Evolutionary conservation across 1,140 invertebrate species (phyloP), one percentile per base, ranked within the genome.

Genomic region (Brachionus asplanchnoidis): DNA sequence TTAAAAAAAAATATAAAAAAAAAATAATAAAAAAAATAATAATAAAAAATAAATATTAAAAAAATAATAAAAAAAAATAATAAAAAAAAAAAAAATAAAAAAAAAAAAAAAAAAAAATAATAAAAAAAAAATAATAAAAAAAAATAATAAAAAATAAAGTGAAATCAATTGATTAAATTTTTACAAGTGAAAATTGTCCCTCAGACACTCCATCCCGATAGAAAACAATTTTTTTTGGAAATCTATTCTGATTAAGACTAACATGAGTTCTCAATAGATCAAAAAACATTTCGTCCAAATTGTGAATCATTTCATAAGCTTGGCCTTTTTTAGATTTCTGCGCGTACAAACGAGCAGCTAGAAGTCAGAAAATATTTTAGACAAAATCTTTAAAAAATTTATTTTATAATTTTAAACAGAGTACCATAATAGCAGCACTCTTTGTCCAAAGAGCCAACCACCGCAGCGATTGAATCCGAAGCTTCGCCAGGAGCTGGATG

Each of bases 401-500:
- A 42, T 14, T 17, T 40, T 14, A 40, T 36, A 7, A 40, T 73
- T 73, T 44, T 1, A 73, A 73, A 1, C 9, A 73, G 7, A 42
- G 17, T 73, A 73, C 79, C 79, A 65, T 82, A 82, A 36, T 82
- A 82, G 46, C 79, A 65, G 65, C 79, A 82, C 12, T 82, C 53
- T 65, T 82, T 82, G 53, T 84, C 66, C 26, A 70, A 46, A 17
- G 65, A 73, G n/a, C 82, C 82, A 50, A 84, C 82, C 3, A 91
- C 96, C 75, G 97, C 97, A 66, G 97, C 97, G 88, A 99, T 99
- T 36, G 96, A 98, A 42, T 97, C 97, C 91, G 98, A 98, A 90
- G 97, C 96, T 89, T 97, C 97, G 89, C 98, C 97, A 85, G 98
- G 97, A 53, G 98, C 97, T 65, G 98, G 97, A 91, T 99, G 98